Base-by-base conservation (phyloP, 2,888 invertebrate species). In the Hetaerina titia region DNA sequence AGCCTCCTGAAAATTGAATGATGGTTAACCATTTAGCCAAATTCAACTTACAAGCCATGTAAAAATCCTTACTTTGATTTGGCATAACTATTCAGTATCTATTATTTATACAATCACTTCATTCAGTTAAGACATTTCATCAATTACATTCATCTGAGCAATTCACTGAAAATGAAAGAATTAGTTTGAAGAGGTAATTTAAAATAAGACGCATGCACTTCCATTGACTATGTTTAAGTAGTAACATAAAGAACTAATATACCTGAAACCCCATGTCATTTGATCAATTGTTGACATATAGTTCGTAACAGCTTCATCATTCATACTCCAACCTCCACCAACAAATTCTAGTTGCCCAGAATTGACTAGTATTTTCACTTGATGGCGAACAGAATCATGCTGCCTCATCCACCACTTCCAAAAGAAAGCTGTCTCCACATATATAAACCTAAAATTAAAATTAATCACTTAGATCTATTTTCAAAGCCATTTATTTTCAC, bases 351-450 rank as follows among this genome's bases (percentile, higher is more conserved):
- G 97, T 69, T 97, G 97, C 0, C 98, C 98, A 95, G 97, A 97
- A 95, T 97, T 97, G 1, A 98, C 97, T 63, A 98, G 96, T 1
- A 97, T 96, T 95, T 97, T 97, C 95, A 98, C 98, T 90, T 97
- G 96, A 15, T 97, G 96, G 57, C 97, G 96, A 0, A 97, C 97
- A 0, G 96, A 96, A 0, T 97, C 97, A 17, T 97, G 96, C 96
- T 98, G 98, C 95, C 98, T 97, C 95, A 97, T 97, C 98, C 98
- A 98, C 98, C 98, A 98, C 96, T 98, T 98, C 97, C 98, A 98
- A 96, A 99, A 98, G 97, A 98, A 99, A 0, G 98, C 98, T 0
- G 98, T 98, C 96, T 99, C 99, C 2, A 99, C 99, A 96, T 99
- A 99, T 94, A 99, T 98, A 96, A 99, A 99, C 96, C 98, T 98